phyloP scores from a whole-genome alignment of 2,888 invertebrate genomes.

The Nemapogon koenigi region DNA sequence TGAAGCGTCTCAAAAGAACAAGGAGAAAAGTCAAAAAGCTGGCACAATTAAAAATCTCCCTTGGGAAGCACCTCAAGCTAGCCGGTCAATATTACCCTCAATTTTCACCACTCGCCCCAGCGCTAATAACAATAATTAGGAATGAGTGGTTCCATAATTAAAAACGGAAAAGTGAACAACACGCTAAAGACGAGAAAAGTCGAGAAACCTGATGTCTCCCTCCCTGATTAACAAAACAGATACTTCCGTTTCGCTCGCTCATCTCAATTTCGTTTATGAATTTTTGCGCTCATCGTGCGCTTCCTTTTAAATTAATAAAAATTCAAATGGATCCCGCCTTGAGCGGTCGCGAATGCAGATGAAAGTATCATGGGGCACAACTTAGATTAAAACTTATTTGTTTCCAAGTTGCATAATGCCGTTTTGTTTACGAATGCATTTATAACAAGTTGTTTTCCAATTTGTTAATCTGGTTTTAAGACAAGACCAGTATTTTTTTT shows the following conservation, averaged over 20 bases:
- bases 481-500: too few relatives aligned
- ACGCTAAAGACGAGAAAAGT: slow-evolving; percentile 41
- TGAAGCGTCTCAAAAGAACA: slow-evolving; percentile 56
- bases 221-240: slow-evolving; percentile 21
- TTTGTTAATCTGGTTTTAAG: too few relatives aligned
- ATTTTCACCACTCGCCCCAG: slow-evolving; percentile 61
- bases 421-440: too few relatives aligned
- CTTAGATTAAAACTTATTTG: too few relatives aligned
- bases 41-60: slow-evolving; percentile 60
- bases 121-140: slow-evolving; percentile 68
- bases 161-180: slow-evolving; percentile 64
- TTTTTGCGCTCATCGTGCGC: slow-evolving; percentile 30
- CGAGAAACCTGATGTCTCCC: slow-evolving; percentile 31
- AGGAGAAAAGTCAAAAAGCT: slow-evolving; percentile 56
- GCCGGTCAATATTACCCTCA: slow-evolving; percentile 64
- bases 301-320: slow-evolving; percentile 49
- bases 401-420: too few relatives aligned
- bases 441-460: too few relatives aligned
- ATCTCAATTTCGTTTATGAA: slow-evolving; percentile 44
- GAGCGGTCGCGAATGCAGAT: slow-evolving; percentile 19
- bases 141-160: slow-evolving; percentile 68
- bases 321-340: slow-evolving; percentile 32
- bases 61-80: slow-evolving; percentile 42
- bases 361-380: slow-evolving; percentile 14
- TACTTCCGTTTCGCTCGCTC: slow-evolving; percentile 28